Evolutionary conservation across 2,888 invertebrate genomes (phyloP).

Genomic region (Microctonus brassicae): DNA sequence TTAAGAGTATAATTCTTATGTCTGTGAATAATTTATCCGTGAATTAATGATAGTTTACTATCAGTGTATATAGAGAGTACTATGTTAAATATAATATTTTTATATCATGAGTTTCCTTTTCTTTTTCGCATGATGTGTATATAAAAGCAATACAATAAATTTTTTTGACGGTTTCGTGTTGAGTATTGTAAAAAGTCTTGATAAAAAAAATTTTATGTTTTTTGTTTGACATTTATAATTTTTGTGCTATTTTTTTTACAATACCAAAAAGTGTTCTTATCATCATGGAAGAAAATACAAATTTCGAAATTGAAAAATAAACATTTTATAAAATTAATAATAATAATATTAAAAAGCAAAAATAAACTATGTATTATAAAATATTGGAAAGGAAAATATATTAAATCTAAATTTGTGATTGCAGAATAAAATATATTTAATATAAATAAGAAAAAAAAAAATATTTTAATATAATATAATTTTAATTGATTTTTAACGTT

Average conservation of each 20-base stretch:
- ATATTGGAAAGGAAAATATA: background rate
- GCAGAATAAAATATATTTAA: background rate
- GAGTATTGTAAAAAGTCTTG: background rate
- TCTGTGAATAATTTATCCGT: constrained; percentile 3
- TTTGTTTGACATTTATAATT: too few species aligned
- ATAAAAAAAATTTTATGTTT: background rate
- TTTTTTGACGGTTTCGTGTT: background rate
- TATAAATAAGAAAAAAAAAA: background rate
- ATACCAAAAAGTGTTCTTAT: constrained; percentile 18
- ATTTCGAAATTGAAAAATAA: background rate
- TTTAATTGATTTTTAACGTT: background rate
- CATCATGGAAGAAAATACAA: background rate
- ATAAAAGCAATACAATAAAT: background rate
- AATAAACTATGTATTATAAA: background rate
- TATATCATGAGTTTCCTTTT: background rate
- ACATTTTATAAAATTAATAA: too few species aligned
- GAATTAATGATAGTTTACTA: background rate
- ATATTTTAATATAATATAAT: constrained; percentile 1
- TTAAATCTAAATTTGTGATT: background rate
- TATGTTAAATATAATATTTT: background rate
- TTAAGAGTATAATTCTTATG: constrained; percentile 5
- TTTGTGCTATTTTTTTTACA: background rate
- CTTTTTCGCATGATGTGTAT: background rate
- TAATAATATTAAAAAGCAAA: background rate
- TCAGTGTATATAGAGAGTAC: background rate